phyloP scores from a whole-genome alignment of 2,888 invertebrate genomes.

The Phyto melanocephala region DNA sequence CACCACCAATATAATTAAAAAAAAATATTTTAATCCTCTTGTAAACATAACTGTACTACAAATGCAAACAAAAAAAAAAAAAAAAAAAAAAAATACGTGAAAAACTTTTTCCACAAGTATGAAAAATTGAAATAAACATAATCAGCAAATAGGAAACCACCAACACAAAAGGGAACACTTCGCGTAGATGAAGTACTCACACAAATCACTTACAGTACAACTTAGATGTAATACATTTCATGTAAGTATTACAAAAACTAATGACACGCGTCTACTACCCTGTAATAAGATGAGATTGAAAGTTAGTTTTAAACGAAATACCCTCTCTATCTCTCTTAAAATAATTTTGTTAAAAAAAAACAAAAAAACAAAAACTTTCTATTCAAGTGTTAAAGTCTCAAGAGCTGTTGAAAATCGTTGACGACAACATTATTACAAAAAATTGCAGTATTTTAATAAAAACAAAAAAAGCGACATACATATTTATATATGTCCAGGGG shows the following conservation, averaged over 20 bases:
- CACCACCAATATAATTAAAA: slow-evolving; percentile 8
- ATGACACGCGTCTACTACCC: slow-evolving; percentile 50
- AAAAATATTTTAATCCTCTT: slow-evolving; percentile 27
- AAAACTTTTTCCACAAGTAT: neutral
- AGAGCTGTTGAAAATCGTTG: slow-evolving; percentile 40
- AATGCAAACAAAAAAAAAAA: too few species aligned
- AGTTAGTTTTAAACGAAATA: neutral
- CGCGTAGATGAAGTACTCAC: slow-evolving; percentile 4
- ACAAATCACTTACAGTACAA: slow-evolving; percentile 27
- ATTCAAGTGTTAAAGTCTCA: slow-evolving; percentile 63
- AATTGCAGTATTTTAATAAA: slow-evolving; percentile 18
- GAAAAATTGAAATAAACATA: neutral
- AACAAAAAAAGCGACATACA: neutral
- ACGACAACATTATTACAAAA: slow-evolving; percentile 29
- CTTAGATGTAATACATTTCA: slow-evolving; percentile 21
- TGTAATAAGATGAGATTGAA: slow-evolving; percentile 32
- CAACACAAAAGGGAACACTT: slow-evolving; percentile 47
- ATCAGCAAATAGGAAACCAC: slow-evolving; percentile 43
- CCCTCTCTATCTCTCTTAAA: neutral
- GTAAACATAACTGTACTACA: slow-evolving; percentile 58
- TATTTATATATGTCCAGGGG: slow-evolving; percentile 35
- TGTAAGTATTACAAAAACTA: slow-evolving; percentile 46
- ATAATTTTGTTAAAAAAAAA: slow-evolving; percentile 3
- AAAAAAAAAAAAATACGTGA: too few species aligned
- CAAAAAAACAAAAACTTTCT: slow-evolving; percentile 31